Conservation (phyloP, 35 echinoderm and acorn worm genomes). For the Strongylocentrotus purpuratus region DNA sequence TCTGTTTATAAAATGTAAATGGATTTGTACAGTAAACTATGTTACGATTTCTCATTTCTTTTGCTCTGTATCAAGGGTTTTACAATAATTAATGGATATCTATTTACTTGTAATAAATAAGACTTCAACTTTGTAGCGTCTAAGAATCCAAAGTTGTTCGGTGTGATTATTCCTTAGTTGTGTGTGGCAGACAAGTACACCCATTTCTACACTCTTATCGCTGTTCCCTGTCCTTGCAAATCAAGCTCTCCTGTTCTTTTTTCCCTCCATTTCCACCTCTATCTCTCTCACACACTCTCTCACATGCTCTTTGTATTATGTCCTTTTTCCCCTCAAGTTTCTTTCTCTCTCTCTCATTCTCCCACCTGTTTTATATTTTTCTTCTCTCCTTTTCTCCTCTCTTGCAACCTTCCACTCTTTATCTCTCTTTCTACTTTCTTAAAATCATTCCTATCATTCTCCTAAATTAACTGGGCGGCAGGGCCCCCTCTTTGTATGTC, state of each 20-base stretch:
- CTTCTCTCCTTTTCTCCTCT: too few relatives aligned
- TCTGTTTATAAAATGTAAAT: background rate
- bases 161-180: background rate
- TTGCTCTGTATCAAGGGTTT: background rate
- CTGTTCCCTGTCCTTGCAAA: background rate
- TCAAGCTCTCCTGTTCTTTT: too few relatives aligned
- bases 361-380: too few relatives aligned
- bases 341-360: background rate
- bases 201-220: too few relatives aligned
- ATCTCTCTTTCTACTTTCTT: too few relatives aligned
- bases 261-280: background rate
- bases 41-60: background rate
- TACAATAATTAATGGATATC: background rate
- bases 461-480: too few relatives aligned
- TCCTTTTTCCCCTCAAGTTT: background rate
- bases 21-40: background rate
- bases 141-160: background rate
- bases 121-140: background rate
- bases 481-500: too few relatives aligned
- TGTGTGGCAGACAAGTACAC: too few relatives aligned
- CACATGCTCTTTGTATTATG: background rate
- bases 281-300: background rate
- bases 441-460: too few relatives aligned
- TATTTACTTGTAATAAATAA: slow-evolving; percentile 7
- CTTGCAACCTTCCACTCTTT: too few relatives aligned